Evolutionary conservation across 2,888 invertebrate genomes (phyloP), one percentile per base, ranked within the genome.

Genomic region (Agriopis marginaria): DNA sequence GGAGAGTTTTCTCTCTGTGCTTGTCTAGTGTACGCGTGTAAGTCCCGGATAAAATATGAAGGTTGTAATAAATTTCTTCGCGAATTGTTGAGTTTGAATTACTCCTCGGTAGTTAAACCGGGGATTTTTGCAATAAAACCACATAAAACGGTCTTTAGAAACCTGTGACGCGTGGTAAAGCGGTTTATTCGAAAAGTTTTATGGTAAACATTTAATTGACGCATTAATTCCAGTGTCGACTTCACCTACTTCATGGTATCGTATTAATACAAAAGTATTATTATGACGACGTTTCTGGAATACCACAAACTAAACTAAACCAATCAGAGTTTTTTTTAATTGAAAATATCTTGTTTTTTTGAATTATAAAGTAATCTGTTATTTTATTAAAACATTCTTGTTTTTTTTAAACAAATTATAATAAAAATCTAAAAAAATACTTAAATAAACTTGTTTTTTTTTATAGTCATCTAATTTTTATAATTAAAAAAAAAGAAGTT

Each of bases 1-100:
- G n/a, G 23, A 47, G 8, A 61, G 42, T 42, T 62, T 10, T 10
- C 9, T 4, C 9, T 62, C 53, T 62, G 53, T 8, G 32, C 8
- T 10, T 53, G 11, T 4, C 4, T 62, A 32, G 7, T 53, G 53
- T 51, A 9, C 62, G 23, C 44, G 11, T 40, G 32, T 62, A 62
- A 53, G 51, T 68, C 67, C 62, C 63, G 71, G 68, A 53, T 70
- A 68, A 78, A 77, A 74, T 77, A 78, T 77, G 73, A 72, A 60
- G 74, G 72, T 73, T 69, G 70, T 63, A 61, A 76, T 78, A 77
- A 78, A 78, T 76, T 75, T 70, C 71, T 55, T 61, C 51, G 61
- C 71, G 71, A 74, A 76, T 76, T 75, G 74, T 77, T 74, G 74
- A 77, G 73, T 71, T 69, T 76, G 76, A 74, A 77, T 74, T 74